phyloP scores from a whole-genome alignment of 2,888 invertebrate genomes.

The Limnephilus lunatus region DNA sequence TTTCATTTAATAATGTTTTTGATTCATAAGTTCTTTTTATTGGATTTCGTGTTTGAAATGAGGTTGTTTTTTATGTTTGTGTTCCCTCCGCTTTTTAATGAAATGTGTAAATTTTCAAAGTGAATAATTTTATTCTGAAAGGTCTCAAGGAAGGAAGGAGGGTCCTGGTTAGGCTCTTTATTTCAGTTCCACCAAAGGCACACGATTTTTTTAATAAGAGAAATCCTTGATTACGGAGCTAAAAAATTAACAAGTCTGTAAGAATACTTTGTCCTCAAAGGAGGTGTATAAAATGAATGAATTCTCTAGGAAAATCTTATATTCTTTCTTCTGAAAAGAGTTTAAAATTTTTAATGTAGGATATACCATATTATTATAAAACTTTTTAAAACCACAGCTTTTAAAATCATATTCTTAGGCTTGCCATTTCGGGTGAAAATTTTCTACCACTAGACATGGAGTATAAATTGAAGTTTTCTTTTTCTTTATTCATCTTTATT shows the following conservation, averaged over 20 bases:
- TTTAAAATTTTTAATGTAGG: not conserved
- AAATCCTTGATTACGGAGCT: not conserved
- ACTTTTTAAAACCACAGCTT: too few relatives aligned
- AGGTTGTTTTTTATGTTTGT: not conserved
- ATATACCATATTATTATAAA: too few relatives aligned
- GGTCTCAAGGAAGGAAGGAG: not conserved
- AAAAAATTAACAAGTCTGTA: conserved; percentile 2
- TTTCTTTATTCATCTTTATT: too few relatives aligned
- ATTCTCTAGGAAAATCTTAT: not conserved
- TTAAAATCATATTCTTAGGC: too few relatives aligned
- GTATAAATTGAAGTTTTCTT: too few relatives aligned
- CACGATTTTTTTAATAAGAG: not conserved
- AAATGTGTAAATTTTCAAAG: not conserved
- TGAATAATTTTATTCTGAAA: not conserved
- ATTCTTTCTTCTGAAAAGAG: not conserved
- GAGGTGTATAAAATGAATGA: not conserved
- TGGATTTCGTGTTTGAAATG: not conserved
- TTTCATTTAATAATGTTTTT: not conserved
- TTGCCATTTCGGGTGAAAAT: too few relatives aligned
- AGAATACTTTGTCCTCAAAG: not conserved
- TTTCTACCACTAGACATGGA: too few relatives aligned
- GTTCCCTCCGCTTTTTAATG: not conserved
- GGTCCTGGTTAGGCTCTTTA: not conserved
- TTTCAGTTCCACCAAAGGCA: not conserved
- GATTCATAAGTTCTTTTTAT: not conserved